Evolutionary conservation across 2,888 invertebrate genomes (phyloP), one percentile per base, ranked within the genome.

Genomic region (Gandaritis pyraliata): DNA sequence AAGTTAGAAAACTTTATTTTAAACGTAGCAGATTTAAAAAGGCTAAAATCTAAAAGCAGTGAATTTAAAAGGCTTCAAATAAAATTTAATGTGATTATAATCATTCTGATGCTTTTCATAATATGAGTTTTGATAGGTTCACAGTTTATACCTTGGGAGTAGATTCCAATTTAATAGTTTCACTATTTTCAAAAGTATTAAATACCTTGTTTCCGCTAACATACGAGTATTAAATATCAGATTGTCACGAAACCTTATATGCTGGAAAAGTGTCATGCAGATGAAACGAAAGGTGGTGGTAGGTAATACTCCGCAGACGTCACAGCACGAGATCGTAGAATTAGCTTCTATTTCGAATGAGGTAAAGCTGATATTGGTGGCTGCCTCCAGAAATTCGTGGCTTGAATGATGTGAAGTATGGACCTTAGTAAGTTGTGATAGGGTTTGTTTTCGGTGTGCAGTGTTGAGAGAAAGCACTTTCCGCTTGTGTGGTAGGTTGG

Each of bases 401-500:
- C 43, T 18, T 55, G 53, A 52, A 30, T 48, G 58, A 65, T 49
- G 29, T 18, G 18, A 38, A 68, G 78, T 77, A 60, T 83, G 73
- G 52, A 82, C 86, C 77, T 82, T 89, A 85, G 69, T 67, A 66
- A 68, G 57, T 60, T 68, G 81, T 36, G 65, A 64, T 73, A 86
- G 88, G 69, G 75, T 78, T 67, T 70, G 72, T 82, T 86, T 85
- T 86, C 66, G 78, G 64, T 59, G 62, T 57, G 61, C 58, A 57
- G 68, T 58, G 67, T 58, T 70, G 86, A 89, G 90, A 91, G 91
- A 92, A 92, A 92, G 91, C 88, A 90, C 90, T 88, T 90, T 90
- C 87, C 86, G 88, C 85, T 85, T 80, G 85, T 86, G 83, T 78
- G 85, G 66, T 73, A 77, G 78, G 77, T 78, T 77, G 85, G 82